Percentiles rank a stretch among this genome's conserved stretches.
These are phyloP conservation scores for Plagiodera versicolora DNA, from an alignment of 2,888 invertebrate genomes.

Conservation along the genomic window DNA sequence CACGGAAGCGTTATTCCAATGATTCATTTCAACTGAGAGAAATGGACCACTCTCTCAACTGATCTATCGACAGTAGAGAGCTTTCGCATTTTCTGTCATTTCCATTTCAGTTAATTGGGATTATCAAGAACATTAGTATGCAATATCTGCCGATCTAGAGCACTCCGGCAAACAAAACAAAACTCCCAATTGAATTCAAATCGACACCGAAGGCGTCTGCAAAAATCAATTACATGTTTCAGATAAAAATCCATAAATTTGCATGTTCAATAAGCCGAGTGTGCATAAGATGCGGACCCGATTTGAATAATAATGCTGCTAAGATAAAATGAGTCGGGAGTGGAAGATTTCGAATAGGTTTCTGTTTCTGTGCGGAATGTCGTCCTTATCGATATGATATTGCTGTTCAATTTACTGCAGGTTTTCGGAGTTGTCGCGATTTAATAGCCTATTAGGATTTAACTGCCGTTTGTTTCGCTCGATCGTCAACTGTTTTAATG, in stretches of 20 bases:
- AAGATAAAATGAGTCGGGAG: not conserved
- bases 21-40: not conserved
- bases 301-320: not conserved
- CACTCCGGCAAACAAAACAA: not conserved
- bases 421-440: not conserved
- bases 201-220: slow-evolving; percentile 3
- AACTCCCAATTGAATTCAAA: not conserved
- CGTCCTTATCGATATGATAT: not conserved
- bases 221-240: slow-evolving; percentile 3
- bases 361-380: not conserved
- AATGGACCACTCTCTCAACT: not conserved
- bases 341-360: not conserved
- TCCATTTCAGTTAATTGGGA: not conserved
- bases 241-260: slow-evolving; percentile 2
- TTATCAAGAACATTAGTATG: not conserved
- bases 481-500: not conserved
- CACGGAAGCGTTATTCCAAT: not conserved
- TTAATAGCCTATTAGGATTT: not conserved
- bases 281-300: slow-evolving; percentile 1
- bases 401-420: not conserved
- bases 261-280: slow-evolving; percentile 5
- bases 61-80: not conserved
- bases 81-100: not conserved
- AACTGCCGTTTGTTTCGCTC: not conserved
- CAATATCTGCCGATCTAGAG: not conserved